A percentile compares a stretch with the other conserved stretches of the same genome.
phyloP scores from a whole-genome alignment of 2,797 vertebrate species.

The Phaenicophaeus curvirostris region DNA sequence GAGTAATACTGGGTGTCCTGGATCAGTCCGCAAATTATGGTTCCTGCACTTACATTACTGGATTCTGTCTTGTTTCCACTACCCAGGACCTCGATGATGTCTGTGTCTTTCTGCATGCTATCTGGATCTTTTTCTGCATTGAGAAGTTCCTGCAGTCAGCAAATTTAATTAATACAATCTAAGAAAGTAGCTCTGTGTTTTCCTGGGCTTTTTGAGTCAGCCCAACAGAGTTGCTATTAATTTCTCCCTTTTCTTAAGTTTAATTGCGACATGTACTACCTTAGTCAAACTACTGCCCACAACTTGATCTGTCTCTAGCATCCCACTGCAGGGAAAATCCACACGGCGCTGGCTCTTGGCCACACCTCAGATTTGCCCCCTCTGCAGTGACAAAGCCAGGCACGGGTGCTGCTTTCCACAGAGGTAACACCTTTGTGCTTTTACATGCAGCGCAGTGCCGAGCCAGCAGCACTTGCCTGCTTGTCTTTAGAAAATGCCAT shows the following conservation, averaged over 20 bases:
- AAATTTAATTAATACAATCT: neutral
- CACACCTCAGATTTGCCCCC: neutral
- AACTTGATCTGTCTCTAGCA: neutral
- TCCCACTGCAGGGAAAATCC: neutral
- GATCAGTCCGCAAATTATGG: neutral
- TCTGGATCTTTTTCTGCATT: neutral
- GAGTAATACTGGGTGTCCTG: neutral
- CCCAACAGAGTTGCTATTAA: neutral
- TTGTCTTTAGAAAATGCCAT: slow-evolving; percentile 48
- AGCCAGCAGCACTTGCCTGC: slow-evolving; percentile 46
- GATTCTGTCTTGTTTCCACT: neutral
- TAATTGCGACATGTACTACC: neutral
- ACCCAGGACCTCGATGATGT: accelerated
- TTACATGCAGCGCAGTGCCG: neutral
- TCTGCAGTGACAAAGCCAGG: neutral
- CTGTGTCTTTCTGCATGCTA: neutral
- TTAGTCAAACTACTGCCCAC: neutral
- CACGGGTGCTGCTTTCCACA: accelerated
- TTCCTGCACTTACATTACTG: neutral
- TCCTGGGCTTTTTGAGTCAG: neutral
- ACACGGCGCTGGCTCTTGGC: accelerated
- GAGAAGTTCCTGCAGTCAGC: neutral
- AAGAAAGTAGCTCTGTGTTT: neutral
- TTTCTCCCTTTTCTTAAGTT: neutral
- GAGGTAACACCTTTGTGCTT: slow-evolving; percentile 16